Evolutionary conservation across 2,797 vertebrate genomes (phyloP).

Genomic region (Sebastes reedi): DNA sequence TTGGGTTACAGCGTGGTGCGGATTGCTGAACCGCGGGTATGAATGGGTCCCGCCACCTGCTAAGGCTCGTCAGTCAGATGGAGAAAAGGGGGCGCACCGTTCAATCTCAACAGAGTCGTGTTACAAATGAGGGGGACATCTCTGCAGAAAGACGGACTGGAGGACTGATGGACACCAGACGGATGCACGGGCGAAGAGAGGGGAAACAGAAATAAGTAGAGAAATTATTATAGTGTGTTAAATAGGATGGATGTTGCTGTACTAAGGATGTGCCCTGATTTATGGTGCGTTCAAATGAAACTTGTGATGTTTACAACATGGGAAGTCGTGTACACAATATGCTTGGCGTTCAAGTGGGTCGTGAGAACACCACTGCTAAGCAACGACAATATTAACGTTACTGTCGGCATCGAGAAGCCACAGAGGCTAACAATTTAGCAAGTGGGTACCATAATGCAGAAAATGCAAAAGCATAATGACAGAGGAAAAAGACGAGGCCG

Average conservation of each 20-base stretch:
- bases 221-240: neutral
- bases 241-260: neutral
- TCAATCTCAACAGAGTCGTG: conserved; percentile 62
- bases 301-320: too few relatives aligned
- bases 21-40: conserved; percentile 63
- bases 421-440: too few relatives aligned
- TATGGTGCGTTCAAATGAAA: neutral
- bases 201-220: neutral
- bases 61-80: conserved; percentile 74
- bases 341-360: too few relatives aligned
- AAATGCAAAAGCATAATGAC: too few relatives aligned
- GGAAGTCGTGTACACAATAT: too few relatives aligned
- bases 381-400: too few relatives aligned
- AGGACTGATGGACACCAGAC: conserved; percentile 23
- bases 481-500: fast-evolving
- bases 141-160: conserved; percentile 33
- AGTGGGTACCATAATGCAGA: too few relatives aligned
- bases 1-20: conserved; percentile 72
- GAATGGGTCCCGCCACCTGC: conserved; percentile 78
- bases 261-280: neutral
- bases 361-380: too few relatives aligned
- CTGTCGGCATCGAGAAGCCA: too few relatives aligned
- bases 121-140: conserved; percentile 72
- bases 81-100: conserved; percentile 50
- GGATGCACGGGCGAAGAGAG: neutral